Conservation (phyloP, 2,113 vertebrate species). For the Willisornis vidua region DNA sequence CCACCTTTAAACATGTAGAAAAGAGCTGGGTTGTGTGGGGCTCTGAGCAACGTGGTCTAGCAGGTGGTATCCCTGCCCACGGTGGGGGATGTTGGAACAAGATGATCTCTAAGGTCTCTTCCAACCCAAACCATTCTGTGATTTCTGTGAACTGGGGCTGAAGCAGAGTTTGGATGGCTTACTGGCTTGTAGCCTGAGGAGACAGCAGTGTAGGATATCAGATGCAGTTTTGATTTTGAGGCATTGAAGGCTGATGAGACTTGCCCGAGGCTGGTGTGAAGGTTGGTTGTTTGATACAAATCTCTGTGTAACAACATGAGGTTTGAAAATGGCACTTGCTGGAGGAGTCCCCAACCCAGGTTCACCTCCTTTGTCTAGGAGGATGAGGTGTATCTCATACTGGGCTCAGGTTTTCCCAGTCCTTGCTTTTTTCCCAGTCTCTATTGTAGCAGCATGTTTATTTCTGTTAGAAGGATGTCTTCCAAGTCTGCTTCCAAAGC, state of each 20-base stretch:
- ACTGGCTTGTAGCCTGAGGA: background rate
- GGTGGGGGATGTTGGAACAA: background rate
- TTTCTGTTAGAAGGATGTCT: background rate
- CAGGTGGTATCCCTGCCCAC: background rate
- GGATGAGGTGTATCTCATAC: background rate
- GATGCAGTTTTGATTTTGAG: background rate
- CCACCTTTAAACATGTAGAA: background rate
- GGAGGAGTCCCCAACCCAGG: background rate
- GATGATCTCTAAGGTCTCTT: background rate
- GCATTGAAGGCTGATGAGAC: fast-evolving
- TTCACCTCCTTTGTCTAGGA: background rate
- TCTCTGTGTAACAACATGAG: background rate
- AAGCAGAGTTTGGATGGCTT: background rate
- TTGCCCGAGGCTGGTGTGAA: background rate
- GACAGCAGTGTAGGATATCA: fast-evolving
- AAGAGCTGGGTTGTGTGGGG: background rate
- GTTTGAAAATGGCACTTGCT: fast-evolving
- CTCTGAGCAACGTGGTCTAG: background rate
- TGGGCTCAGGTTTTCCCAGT: background rate
- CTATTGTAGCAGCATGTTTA: fast-evolving
- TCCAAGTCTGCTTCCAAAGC: background rate
- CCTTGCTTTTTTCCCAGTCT: background rate
- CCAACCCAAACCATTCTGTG: background rate
- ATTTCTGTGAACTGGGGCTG: background rate
- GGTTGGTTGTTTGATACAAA: background rate